These are phyloP conservation scores for Junonia oenone DNA, from an alignment of 2,888 invertebrate genomes.

Conservation along the genomic window DNA sequence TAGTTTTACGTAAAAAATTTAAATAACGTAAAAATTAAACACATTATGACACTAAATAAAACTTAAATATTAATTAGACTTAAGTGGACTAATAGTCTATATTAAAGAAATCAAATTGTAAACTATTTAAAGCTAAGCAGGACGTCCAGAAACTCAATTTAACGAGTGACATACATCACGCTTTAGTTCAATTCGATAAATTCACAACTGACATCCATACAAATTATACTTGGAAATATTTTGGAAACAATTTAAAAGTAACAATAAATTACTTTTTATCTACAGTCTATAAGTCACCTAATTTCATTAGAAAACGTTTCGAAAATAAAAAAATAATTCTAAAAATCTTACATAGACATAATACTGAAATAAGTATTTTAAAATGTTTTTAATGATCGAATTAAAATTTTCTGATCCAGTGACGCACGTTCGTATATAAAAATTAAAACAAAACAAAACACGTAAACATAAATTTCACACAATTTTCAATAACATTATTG, in stretches of 20 bases:
- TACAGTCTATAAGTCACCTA: constrained; percentile 72
- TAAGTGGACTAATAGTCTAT: constrained; percentile 34
- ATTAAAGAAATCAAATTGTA: constrained; percentile 42
- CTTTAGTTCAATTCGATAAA: constrained; percentile 39
- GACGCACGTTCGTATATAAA: constrained; percentile 51
- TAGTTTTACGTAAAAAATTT: constrained; percentile 19
- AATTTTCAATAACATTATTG: constrained; percentile 77
- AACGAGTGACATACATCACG: constrained; percentile 45
- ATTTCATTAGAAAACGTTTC: constrained; percentile 60
- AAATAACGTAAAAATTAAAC: constrained; percentile 17
- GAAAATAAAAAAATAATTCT: constrained; percentile 60
- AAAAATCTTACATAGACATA: constrained; percentile 69
- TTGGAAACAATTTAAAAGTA: constrained; percentile 73
- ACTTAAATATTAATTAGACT: constrained; percentile 33
- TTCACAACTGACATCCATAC: constrained; percentile 47
- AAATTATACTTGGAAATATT: constrained; percentile 60
- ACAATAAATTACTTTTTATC: constrained; percentile 72
- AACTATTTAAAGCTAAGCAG: constrained; percentile 74
- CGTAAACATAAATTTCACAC: constrained; percentile 70
- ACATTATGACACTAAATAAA: constrained; percentile 29
- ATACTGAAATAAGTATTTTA: constrained; percentile 68
- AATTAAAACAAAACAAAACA: constrained; percentile 69
- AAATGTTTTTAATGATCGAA: constrained; percentile 52
- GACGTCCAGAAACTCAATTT: constrained; percentile 58
- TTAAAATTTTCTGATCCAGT: constrained; percentile 47